These are phyloP conservation scores for Cossypha heuglini DNA, from an alignment of 2,797 vertebrate species.

Conservation along the genomic window DNA sequence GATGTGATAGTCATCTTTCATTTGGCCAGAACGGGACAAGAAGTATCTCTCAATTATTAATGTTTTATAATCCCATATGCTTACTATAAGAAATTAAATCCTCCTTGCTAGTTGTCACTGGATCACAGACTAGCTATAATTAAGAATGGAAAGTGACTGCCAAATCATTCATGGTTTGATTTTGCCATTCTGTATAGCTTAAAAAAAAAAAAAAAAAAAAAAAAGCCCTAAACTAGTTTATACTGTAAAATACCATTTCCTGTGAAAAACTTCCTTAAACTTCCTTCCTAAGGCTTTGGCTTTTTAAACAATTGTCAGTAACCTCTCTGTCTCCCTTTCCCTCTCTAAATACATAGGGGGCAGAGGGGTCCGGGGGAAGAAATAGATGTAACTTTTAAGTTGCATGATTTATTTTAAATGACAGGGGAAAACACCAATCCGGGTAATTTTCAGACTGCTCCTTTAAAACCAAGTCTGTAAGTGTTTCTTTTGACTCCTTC, in stretches of 20 bases:
- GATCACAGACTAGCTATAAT: not conserved
- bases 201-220: no score
- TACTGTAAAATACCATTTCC: not conserved
- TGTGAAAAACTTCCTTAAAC: not conserved
- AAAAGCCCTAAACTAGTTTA: not conserved
- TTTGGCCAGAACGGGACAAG: not conserved
- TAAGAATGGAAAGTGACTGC: not conserved
- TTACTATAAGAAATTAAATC: not conserved
- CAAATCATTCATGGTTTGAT: not conserved
- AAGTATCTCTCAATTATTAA: not conserved
- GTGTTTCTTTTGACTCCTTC: not conserved
- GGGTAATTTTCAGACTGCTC: not conserved
- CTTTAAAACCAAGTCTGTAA: not conserved
- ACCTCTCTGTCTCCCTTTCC: not conserved
- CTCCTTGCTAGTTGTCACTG: not conserved
- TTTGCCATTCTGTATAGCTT: not conserved
- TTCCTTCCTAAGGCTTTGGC: not conserved
- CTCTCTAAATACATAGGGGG: not conserved
- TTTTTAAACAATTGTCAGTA: not conserved
- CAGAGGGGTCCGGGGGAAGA: fast-evolving
- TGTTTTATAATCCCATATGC: not conserved
- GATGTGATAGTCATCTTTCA: not conserved
- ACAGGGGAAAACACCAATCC: not conserved
- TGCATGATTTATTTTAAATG: not conserved
- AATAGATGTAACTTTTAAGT: not conserved